Evolutionary conservation across 1,140 invertebrate genomes (phyloP), one percentile per base, ranked within the genome.

Genomic region (Palaemon carinicauda): DNA sequence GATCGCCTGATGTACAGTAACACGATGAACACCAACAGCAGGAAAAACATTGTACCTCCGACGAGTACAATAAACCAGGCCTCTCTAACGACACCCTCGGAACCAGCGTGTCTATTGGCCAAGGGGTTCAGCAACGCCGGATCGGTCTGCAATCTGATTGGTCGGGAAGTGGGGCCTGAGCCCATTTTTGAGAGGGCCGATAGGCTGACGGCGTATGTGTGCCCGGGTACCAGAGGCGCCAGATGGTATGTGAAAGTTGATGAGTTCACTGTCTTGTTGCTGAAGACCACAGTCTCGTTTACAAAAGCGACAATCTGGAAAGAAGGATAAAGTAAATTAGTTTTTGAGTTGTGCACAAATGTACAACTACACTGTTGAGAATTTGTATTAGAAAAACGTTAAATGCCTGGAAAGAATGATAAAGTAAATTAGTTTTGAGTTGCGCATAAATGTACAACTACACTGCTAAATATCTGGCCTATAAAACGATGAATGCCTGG

Each of bases 21-120:
- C n/a, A 89, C 83, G n/a, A 89, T 83, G 15, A 87, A 82, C 31
- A 89, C 81, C 17, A 88, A 56, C 69, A 89, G 52, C 3, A 88
- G 71, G 87, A 88, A 87, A 75, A 89, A 89, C 89, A 89, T 89
- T 27, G 89, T 87, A 12, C 82, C 89, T n/a, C 87, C 89, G 33
- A 89, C 87, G 27, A 89, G 80, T 51, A 89, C 87, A 52, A 89
- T 89, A 53, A 89, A 89, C 89, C 89, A 89, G 0, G 87, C 89
- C 71, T 89, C 89, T 29, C 87, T 54, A 24, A 89, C 87, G 52
- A 89, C 87, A 31, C 89, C 89, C 73, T 88, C 87, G 3, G 89
- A 88, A 4, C 84, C 83, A 17, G 89, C 87, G 74, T 88, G 86
- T 4, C 82, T 74, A 80, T 89, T 89, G 79, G 87, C 89, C 29